A percentile compares a stretch with the other conserved stretches of the same genome.
Conservation (phyloP, 2,888 invertebrate species). For the Octonoba sinensis region DNA sequence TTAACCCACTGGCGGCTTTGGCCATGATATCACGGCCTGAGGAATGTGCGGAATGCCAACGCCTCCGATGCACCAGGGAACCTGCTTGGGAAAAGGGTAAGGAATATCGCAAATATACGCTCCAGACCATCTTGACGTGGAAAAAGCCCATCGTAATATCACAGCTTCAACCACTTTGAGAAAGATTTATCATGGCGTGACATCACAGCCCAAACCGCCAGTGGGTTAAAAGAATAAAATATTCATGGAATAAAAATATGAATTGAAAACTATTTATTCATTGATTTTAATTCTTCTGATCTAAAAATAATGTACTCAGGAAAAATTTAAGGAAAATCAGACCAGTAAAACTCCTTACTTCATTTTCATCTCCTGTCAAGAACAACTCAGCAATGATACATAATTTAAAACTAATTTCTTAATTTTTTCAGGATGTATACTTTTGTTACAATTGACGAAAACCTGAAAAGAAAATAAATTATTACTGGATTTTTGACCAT, state of each 20-base stretch:
- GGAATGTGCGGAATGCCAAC: too few species aligned
- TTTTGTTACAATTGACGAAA: slow-evolving; percentile 28
- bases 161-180: too few species aligned
- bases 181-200: too few species aligned
- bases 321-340: background rate
- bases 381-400: slow-evolving; percentile 19
- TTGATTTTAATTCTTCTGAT: background rate
- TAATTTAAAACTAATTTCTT: slow-evolving; percentile 37
- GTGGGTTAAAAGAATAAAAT: background rate
- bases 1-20: too few species aligned
- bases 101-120: too few species aligned
- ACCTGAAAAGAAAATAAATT: slow-evolving; percentile 22
- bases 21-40: too few species aligned
- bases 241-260: background rate
- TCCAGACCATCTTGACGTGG: too few species aligned
- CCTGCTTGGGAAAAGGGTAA: too few species aligned
- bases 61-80: too few species aligned
- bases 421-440: slow-evolving; percentile 40
- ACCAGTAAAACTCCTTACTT: background rate
- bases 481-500: too few species aligned
- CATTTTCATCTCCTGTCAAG: slow-evolving; percentile 15
- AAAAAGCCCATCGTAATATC: too few species aligned
- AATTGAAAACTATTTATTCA: background rate
- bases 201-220: too few species aligned
- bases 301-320: background rate